A percentile compares a stretch with the other conserved stretches of the same genome.
phyloP scores from a whole-genome alignment of 2,797 vertebrate species.

The Kryptolebias ocellatus region DNA sequence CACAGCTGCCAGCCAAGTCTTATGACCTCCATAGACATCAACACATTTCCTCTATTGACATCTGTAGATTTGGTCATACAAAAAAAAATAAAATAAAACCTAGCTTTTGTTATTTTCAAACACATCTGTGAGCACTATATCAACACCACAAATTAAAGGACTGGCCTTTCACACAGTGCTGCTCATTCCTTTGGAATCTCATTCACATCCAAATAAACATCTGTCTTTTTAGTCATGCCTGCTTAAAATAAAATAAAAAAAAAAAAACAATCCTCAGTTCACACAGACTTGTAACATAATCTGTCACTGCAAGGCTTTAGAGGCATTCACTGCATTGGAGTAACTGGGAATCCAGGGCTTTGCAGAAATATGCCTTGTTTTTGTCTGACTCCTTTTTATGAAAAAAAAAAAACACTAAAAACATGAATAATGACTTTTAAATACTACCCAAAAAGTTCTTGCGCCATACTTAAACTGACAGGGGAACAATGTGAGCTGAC shows the following conservation, averaged over 20 bases:
- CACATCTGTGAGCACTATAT: not conserved
- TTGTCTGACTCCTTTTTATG: conserved; percentile 11
- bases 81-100: conserved; percentile 5
- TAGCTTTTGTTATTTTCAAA: conserved; percentile 6
- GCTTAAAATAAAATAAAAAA: conserved; percentile 51
- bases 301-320: conserved; percentile 55
- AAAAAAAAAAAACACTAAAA: not conserved
- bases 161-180: conserved; percentile 23
- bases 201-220: conserved; percentile 72
- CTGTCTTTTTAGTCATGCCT: conserved; percentile 62
- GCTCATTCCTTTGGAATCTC: conserved; percentile 47
- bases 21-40: conserved; percentile 77
- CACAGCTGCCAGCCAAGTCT: conserved; percentile 80
- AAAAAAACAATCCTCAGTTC: conserved; percentile 41
- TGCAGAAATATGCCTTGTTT: conserved; percentile 72
- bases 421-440: not conserved
- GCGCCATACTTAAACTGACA: conserved; percentile 4
- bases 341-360: conserved; percentile 67
- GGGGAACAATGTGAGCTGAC: not conserved
- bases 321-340: conserved; percentile 47
- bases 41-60: conserved; percentile 78
- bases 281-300: conserved; percentile 57
- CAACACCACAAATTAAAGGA: conserved; percentile 7
- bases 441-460: not conserved
- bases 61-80: not conserved